Evolutionary conservation across 2,888 invertebrate species (phyloP).

Genomic region (Caenorhabditis plicata): DNA sequence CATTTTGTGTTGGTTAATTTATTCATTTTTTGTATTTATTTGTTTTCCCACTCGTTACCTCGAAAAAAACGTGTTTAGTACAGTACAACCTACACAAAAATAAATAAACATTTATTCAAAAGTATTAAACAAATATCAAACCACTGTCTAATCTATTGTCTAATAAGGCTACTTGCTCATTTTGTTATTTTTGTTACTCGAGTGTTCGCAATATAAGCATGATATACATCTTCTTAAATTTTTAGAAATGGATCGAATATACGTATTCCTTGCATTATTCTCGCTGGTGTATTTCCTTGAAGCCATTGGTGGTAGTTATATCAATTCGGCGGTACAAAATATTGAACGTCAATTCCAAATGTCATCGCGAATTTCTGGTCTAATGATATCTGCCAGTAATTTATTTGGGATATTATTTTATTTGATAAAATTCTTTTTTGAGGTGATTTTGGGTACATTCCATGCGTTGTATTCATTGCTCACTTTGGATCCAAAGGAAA

Average conservation of each 20-base stretch:
- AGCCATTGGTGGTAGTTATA: slow-evolving; percentile 58
- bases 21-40: too few species aligned
- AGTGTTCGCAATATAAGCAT: too few species aligned
- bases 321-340: slow-evolving; percentile 62
- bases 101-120: too few species aligned
- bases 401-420: background rate
- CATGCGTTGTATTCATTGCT: slow-evolving; percentile 62
- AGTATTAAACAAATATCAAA: too few species aligned
- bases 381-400: slow-evolving; percentile 62
- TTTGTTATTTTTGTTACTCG: too few species aligned
- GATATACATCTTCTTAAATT: too few species aligned
- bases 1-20: too few species aligned
- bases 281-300: slow-evolving; percentile 61
- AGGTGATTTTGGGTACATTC: slow-evolving; percentile 64
- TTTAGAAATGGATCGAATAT: slow-evolving; percentile 45
- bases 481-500: slow-evolving; percentile 63
- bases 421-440: slow-evolving; percentile 7
- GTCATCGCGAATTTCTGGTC: slow-evolving; percentile 59
- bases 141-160: too few species aligned
- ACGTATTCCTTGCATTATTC: slow-evolving; percentile 56
- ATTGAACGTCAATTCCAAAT: slow-evolving; percentile 65
- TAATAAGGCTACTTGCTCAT: too few species aligned
- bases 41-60: too few species aligned
- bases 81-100: too few species aligned
- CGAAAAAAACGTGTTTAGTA: too few species aligned